Evolutionary conservation across 2,888 invertebrate genomes (phyloP), one percentile per base, ranked within the genome.

Genomic region (Drosophila colorata): DNA sequence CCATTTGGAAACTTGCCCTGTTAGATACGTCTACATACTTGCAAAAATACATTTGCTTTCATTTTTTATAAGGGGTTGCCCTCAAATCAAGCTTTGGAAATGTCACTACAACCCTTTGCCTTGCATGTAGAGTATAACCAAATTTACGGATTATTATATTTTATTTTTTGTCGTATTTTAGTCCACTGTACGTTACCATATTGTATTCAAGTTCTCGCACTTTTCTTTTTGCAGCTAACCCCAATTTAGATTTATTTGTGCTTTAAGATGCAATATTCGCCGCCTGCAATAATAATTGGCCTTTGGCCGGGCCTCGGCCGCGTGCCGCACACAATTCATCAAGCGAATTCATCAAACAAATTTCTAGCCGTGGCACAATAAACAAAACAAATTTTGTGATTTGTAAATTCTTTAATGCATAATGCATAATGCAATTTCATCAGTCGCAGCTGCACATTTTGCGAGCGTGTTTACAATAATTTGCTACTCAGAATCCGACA

Each of bases 281-380:
- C n/a, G 40, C 16, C 28, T 41, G 51, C 63, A 44, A 43, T 18
- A 63, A 55, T 25, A 51, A 31, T 31, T 63, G 25, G 20, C 9
- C 9, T 38, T 25, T 31, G 48, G 40, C 40, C 13, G 6, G 31
- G 28, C 3, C 25, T 9, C 11, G 8, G 40, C 14, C 49, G 58
- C 55, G 43, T 53, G 33, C 51, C 28, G 4, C 35, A 37, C 46
- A 41, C 44, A 60, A 70, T 70, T 66, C 60, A 64, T 69, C 51
- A 59, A 46, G 69, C 52, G 67, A 79, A 78, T 82, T 78, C 83
- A 78, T 86, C 80, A 82, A 82, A 83, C 76, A 70, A 47, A 66
- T 73, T 51, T 72, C 18, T 43, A 28, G 66, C 63, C 25, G 33
- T 58, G 49, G 52, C 25, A 74, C 86, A 83, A 83, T 80, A 86